A percentile compares a stretch with the other conserved stretches of the same genome.
phyloP scores from a whole-genome alignment of 1,140 invertebrate genomes.

The Drusus annulatus region DNA sequence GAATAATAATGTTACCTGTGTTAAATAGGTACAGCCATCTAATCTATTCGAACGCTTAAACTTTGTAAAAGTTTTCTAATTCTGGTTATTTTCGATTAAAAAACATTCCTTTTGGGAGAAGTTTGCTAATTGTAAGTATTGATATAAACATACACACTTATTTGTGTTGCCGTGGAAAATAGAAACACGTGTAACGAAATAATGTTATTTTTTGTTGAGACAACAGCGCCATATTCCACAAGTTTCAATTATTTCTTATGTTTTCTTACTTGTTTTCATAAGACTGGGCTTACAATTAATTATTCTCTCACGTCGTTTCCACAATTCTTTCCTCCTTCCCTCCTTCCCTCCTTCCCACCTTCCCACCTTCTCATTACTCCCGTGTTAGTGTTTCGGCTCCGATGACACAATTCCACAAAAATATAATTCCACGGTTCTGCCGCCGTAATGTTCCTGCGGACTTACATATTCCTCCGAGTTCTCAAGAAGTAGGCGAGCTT shows the following conservation, averaged over 20 bases:
- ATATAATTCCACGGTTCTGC: neutral
- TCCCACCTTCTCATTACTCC: slow-evolving; percentile 7
- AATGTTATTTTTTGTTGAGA: too few species aligned
- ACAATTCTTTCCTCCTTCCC: neutral
- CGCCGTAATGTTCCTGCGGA: slow-evolving; percentile 1
- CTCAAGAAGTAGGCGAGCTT: neutral
- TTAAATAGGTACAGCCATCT: too few species aligned
- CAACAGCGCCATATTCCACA: too few species aligned
- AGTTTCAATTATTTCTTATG: neutral
- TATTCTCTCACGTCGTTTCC: slow-evolving; percentile 15
- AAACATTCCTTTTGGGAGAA: too few species aligned
- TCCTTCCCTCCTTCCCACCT: neutral
- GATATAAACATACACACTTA: too few species aligned
- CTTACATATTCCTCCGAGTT: slow-evolving; percentile 24
- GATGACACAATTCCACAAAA: neutral
- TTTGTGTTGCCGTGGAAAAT: too few species aligned
- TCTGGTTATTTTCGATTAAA: too few species aligned
- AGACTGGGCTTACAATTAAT: neutral
- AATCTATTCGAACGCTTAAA: too few species aligned
- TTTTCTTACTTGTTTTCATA: neutral
- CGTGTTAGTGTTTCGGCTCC: neutral
- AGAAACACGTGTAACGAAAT: too few species aligned
- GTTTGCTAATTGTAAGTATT: too few species aligned
- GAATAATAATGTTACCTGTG: too few species aligned
- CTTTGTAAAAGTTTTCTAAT: too few species aligned